Evolutionary conservation across 2,797 vertebrate genomes (phyloP), one percentile per base, ranked within the genome.

Genomic region (Clarias platycephalus): DNA sequence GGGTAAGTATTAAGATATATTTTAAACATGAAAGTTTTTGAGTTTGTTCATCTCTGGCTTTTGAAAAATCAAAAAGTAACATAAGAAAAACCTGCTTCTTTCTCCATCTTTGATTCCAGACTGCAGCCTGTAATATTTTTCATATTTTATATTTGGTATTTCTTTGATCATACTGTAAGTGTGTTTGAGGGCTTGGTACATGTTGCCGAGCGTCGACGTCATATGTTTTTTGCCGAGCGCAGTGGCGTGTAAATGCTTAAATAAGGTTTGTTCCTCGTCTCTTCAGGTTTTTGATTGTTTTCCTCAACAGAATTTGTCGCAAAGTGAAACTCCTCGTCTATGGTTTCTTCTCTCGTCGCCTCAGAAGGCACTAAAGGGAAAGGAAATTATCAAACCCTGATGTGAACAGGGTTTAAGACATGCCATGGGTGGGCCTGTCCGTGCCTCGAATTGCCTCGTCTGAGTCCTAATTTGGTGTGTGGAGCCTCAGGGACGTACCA

Each of bases 401-500:
- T 24, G 4, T 4, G 72, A 75, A 28, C 20, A 86, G 85, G 87
- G 68, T 84, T 81, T 80, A 81, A 58, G 55, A 58, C 5, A 12
- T 77, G 55, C 55, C 9, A 4, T 58, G 28, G 20, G 16, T 60
- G 18, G 49, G 37, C 74, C 9, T 24, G 5, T 0, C 26, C 0
- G 26, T 6, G 15, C 72, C n/a, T 74, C 5, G 1, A 24, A 12
- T 86, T 72, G 81, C 70, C 62, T 85, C 18, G 57, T 85, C 79
- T 84, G 85, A 84, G 53, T 83, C 87, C 89, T 77, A 40, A 80
- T 89, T 84, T 85, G 80, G 86, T 58, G 64, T 53, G 16, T 7
- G 5, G 64, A 64, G 76, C 74, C 83, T 84, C 3, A 3, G 77
- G 58, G 83, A 76, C 64, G 60, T 15, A 6, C 1, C 55, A 64